A percentile compares a stretch with the other conserved stretches of the same genome.
Evolutionary conservation across 2,888 invertebrate genomes (phyloP).

Genomic region (Drosophila macrothrix): DNA sequence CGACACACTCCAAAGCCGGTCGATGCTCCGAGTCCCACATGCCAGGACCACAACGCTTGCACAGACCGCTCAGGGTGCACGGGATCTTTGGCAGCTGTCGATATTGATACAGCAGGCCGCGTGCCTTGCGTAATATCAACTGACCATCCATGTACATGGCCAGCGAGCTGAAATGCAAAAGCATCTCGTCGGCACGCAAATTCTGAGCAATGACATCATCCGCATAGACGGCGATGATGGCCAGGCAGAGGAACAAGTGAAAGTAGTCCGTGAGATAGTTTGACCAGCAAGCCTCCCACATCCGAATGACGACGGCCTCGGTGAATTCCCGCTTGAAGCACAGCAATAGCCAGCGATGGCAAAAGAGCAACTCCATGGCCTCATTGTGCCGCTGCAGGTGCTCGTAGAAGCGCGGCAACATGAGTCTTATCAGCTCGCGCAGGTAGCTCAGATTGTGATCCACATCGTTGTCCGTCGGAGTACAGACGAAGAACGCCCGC

Average conservation of each 20-base stretch:
- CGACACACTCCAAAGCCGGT: constrained; percentile 93
- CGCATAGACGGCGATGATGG: constrained; percentile 96
- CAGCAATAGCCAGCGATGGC: constrained; percentile 97
- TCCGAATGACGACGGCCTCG: constrained; percentile 93
- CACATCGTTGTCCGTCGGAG: constrained; percentile 97
- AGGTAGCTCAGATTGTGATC: constrained; percentile 95
- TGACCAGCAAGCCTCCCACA: constrained; percentile 99
- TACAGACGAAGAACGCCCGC: constrained; percentile 96
- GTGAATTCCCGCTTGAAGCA: constrained; percentile 97
- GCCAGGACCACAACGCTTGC: constrained; percentile 95
- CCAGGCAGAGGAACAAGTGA: constrained; percentile 96
- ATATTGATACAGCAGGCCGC: constrained; percentile 96
- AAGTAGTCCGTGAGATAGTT: constrained; percentile 98
- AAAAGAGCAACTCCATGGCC: constrained; percentile 95
- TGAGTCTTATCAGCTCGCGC: constrained; percentile 93
- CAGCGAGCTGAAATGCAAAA: constrained; percentile 96
- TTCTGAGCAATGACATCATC: constrained; percentile 97
- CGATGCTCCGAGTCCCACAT: constrained; percentile 98
- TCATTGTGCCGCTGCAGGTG: constrained; percentile 94
- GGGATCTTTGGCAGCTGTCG: constrained; percentile 94
- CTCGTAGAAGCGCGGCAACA: constrained; percentile 95
- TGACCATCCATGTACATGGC: constrained; percentile 99
- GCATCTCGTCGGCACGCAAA: constrained; percentile 96
- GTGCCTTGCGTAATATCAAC: constrained; percentile 94
- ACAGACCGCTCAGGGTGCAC: constrained; percentile 94